These are phyloP conservation scores for Botia kubotai DNA, from an alignment of 2,797 vertebrate genomes.

Conservation along the genomic window DNA sequence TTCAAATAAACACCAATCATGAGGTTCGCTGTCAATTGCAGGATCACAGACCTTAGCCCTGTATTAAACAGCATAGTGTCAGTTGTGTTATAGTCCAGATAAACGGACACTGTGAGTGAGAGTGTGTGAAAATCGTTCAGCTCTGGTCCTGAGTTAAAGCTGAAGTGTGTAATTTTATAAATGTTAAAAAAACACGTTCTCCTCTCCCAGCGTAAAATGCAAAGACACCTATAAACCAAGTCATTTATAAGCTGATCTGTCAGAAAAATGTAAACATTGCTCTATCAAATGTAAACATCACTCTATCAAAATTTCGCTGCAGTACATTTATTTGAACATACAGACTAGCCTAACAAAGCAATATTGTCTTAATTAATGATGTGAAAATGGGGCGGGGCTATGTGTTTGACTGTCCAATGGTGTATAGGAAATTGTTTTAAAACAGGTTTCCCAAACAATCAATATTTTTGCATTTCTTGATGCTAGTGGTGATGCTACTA, in stretches of 20 bases:
- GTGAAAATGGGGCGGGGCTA: too few relatives aligned
- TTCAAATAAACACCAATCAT: constrained; percentile 48
- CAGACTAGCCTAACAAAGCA: not conserved
- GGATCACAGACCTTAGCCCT: constrained; percentile 14
- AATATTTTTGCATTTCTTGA: not conserved
- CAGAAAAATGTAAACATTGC: not conserved
- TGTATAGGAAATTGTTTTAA: too few relatives aligned
- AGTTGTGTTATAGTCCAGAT: constrained; percentile 22
- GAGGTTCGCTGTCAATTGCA: constrained; percentile 27
- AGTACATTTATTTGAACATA: not conserved
- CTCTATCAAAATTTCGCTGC: not conserved
- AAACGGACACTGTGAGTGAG: not conserved
- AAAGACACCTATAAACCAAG: not conserved
- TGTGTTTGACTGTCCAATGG: too few relatives aligned
- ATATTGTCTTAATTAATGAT: not conserved
- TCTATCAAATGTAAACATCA: not conserved
- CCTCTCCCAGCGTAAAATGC: not conserved
- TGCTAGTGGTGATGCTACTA: not conserved
- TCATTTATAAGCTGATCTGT: not conserved
- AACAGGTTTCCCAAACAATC: too few relatives aligned
- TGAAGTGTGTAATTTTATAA: not conserved
- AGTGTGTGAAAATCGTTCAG: not conserved
- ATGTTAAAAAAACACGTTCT: not conserved
- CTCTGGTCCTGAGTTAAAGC: constrained; percentile 1
- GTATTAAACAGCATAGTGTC: constrained; percentile 15